Percentiles rank a stretch among this genome's conserved stretches.
Evolutionary conservation across 1,140 invertebrate species (phyloP).

Genomic region (Uloborus diversus): DNA sequence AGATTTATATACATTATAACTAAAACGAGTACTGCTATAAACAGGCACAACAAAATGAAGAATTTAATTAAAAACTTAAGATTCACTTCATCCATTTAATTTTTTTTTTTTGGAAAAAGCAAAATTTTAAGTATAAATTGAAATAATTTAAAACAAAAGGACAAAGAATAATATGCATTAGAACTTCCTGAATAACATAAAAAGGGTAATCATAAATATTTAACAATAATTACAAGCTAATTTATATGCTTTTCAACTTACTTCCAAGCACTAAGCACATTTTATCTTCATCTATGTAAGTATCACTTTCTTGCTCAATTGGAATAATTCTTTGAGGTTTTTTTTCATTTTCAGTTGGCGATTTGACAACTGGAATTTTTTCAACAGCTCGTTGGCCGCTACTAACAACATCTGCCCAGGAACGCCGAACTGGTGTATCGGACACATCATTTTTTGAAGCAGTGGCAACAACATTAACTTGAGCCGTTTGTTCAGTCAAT

Average conservation of each 20-base stretch:
- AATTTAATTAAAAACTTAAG: too few relatives aligned
- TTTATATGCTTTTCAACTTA: constrained; percentile 3
- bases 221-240: too few relatives aligned
- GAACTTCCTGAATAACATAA: too few relatives aligned
- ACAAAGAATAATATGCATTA: too few relatives aligned
- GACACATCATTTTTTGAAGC: not conserved
- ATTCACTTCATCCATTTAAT: too few relatives aligned
- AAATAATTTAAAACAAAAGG: too few relatives aligned
- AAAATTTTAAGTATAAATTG: too few relatives aligned
- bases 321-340: not conserved
- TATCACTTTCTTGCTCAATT: constrained; percentile 10
- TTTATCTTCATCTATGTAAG: constrained; percentile 25
- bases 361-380: not conserved
- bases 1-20: too few relatives aligned
- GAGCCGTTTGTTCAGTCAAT: not conserved
- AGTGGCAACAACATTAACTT: not conserved
- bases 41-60: too few relatives aligned
- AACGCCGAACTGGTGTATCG: not conserved
- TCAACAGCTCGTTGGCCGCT: not conserved
- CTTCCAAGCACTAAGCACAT: constrained; percentile 14
- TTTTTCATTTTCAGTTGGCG: not conserved
- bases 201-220: too few relatives aligned
- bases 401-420: constrained; percentile 33
- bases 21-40: too few relatives aligned
- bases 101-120: too few relatives aligned